Evolutionary conservation across 2,113 vertebrate genomes (phyloP), one percentile per base, ranked within the genome.

Genomic region (Bufo gargarizans): DNA sequence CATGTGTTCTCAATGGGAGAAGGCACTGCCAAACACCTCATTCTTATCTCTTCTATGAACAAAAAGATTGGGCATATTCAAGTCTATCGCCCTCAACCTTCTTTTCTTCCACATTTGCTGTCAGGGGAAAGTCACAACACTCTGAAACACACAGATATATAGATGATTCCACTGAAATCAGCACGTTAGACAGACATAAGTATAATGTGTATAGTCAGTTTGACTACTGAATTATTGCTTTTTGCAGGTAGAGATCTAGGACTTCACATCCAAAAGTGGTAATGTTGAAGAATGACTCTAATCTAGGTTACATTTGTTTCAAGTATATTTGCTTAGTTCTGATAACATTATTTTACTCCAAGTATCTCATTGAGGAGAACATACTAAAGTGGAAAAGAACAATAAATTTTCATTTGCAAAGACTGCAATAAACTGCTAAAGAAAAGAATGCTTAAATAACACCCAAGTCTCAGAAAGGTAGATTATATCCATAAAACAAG

Each of bases 351-450:
- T 56, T 56, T 56, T 59, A 33, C 77, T 33, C 6, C 55, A 14
- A 53, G n/a, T 33, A 12, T 50, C 9, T 77, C 9, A 79, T 43
- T 56, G 53, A 33, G 11, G 33, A 33, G 33, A 33, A 33, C 1
- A 53, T 1, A 78, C 3, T 5, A 16, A 17, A 79, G 4, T 56
- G 53, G 17, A 61, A 58, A 45, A 43, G 56, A 16, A 33, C 55
- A 81, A 53, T 55, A 78, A 78, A 78, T 20, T 22, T 78, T 78
- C 50, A 78, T 55, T 5, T 4, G 77, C 14, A 45, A 81, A 58
- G 56, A 59, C 56, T 58, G 78, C 53, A 50, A 33, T 43, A 82
- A 82, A 63, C 22, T 47, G 58, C 19, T 61, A 82, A 82, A 82
- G 17, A 65, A 49, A 82, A 13, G 16, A 12, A 9, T n/a, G 17